Conservation (phyloP, 1,140 invertebrate species). For the Caenorhabditis inopinata region DNA sequence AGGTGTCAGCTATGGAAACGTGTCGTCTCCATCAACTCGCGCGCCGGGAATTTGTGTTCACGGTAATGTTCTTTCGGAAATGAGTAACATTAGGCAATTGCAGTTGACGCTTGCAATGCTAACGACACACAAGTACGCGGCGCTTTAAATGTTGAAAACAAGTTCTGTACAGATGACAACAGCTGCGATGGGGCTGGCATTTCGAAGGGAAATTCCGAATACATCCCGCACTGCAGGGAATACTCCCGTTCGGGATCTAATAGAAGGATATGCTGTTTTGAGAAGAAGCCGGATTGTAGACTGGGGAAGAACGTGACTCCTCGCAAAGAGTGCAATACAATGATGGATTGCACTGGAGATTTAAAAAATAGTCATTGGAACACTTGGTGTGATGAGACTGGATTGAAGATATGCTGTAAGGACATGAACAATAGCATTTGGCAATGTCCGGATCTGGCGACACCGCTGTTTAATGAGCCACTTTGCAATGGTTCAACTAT, state of each 20-base stretch:
- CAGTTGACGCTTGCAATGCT: not conserved
- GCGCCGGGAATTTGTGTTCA: not conserved
- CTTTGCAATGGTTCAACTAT: not conserved
- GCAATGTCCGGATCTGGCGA: not conserved
- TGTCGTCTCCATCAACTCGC: not conserved
- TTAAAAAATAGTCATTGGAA: not conserved
- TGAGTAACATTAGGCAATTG: too few relatives aligned
- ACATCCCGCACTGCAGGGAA: not conserved
- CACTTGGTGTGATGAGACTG: not conserved
- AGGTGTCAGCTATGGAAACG: not conserved
- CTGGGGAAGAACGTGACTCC: not conserved
- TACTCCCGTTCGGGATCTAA: not conserved
- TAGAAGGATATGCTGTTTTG: not conserved
- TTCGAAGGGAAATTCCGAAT: not conserved
- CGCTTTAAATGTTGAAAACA: not conserved
- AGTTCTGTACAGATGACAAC: not conserved
- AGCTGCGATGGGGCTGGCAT: not conserved
- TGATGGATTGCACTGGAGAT: not conserved
- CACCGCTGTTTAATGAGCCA: constrained; percentile 10
- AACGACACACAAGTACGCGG: not conserved
- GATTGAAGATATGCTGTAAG: not conserved
- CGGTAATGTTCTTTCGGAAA: not conserved
- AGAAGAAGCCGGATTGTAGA: not conserved
- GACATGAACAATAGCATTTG: not conserved
- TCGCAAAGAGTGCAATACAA: not conserved